Evolutionary conservation across 2,113 vertebrate species (phyloP).

Genomic region (Pygoscelis antarcticus): DNA sequence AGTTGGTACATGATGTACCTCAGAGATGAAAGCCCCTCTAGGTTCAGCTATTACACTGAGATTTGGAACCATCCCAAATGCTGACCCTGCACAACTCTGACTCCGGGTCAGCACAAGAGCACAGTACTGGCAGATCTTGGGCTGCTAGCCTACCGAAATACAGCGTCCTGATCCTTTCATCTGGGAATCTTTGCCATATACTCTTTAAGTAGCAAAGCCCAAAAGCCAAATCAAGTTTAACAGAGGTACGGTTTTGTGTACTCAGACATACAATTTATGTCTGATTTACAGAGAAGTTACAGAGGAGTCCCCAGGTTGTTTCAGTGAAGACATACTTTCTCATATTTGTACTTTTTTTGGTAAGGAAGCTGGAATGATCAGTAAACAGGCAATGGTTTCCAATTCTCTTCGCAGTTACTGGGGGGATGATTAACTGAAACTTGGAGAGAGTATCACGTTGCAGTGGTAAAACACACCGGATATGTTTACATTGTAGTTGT

Average conservation of each 20-base stretch:
- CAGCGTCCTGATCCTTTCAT: neutral
- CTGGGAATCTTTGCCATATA: rapidly evolving
- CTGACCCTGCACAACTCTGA: neutral
- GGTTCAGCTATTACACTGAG: neutral
- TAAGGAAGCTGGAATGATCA: neutral
- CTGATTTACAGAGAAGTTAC: neutral
- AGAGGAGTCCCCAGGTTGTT: neutral
- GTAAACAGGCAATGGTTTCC: neutral
- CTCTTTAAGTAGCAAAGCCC: neutral
- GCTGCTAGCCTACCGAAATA: neutral
- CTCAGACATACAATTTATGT: neutral
- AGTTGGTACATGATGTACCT: neutral
- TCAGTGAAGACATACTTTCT: neutral
- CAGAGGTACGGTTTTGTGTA: neutral
- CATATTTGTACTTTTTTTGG: neutral
- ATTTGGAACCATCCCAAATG: neutral
- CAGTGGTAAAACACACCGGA: neutral
- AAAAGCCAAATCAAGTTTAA: neutral
- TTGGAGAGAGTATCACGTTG: neutral
- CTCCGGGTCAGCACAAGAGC: neutral
- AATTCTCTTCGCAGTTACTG: neutral
- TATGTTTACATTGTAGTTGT: neutral
- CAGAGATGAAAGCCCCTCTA: neutral
- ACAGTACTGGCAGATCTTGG: neutral
- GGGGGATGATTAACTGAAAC: neutral